Percentiles rank a stretch among this genome's conserved stretches.
Conservation (phyloP, 2,113 vertebrate species). For the Pogona vitticeps region DNA sequence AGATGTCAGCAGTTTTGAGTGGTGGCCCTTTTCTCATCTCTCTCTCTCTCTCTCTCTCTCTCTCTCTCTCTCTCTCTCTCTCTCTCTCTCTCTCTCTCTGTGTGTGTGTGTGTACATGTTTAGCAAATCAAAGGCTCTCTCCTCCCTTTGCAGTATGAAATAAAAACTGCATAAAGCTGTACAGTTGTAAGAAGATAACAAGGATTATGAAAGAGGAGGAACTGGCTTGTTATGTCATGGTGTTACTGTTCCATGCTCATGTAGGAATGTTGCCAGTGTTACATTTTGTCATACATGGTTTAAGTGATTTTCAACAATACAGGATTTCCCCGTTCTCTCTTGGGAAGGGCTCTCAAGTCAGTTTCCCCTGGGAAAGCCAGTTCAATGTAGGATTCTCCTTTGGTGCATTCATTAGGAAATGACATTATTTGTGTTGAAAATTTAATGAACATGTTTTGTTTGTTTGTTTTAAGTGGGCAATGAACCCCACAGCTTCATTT, state of each 20-base stretch:
- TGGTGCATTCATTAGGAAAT: conserved; percentile 7
- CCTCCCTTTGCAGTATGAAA: conserved; percentile 49
- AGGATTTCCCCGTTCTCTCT: background rate
- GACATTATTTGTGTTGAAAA: conserved; percentile 33
- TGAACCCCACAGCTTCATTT: conserved; percentile 20
- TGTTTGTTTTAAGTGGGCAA: conserved; percentile 3
- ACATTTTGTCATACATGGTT: conserved; percentile 21
- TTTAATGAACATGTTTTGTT: conserved; percentile 11
- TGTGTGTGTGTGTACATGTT: conserved; percentile 15
- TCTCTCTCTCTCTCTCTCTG: too few relatives aligned
- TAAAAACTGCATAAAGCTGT: conserved; percentile 28
- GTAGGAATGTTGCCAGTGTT: conserved; percentile 39
- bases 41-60: too few relatives aligned
- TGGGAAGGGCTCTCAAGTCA: conserved; percentile 20
- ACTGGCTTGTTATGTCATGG: conserved; percentile 38
- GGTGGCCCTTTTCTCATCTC: conserved; percentile 25
- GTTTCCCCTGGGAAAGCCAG: conserved; percentile 15
- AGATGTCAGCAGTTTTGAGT: conserved; percentile 47
- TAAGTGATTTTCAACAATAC: conserved; percentile 42
- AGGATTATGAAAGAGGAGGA: conserved; percentile 53
- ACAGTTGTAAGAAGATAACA: conserved; percentile 40
- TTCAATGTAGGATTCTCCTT: background rate
- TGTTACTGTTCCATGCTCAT: conserved; percentile 30
- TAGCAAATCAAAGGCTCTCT: conserved; percentile 38
- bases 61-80: too few relatives aligned